Evolutionary conservation across 2,888 invertebrate species (phyloP), one percentile per base, ranked within the genome.

Genomic region (Cerceris rybyensis): DNA sequence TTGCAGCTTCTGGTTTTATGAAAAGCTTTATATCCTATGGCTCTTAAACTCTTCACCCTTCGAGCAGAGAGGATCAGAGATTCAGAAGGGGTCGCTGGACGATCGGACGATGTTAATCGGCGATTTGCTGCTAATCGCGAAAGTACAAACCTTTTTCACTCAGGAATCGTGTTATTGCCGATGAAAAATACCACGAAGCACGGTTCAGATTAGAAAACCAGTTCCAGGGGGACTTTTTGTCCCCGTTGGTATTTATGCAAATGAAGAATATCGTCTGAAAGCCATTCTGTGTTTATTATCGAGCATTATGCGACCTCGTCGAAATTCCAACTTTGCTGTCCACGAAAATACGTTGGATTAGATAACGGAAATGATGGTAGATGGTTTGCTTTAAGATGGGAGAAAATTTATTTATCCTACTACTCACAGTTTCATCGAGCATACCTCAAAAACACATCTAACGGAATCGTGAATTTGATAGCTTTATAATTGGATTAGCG

Each of bases 401-500:
- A 28, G 42, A 41, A 59, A 59, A n/a, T 59, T n/a, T 59, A 41
- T 41, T 59, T n/a, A 54, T 28, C 28, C 28, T 28, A 28, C 28
- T 28, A 43, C 58, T 16, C 46, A 17, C 39, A 14, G 11, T 52
- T 70, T 76, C 80, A 75, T 75, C 65, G 80, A 4, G 28, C 28
- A 28, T 2, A 28, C 28, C 28, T 28, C 28, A 28, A 28, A 28
- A 28, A 67, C 46, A 39, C 41, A 68, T 52, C 59, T 49, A 41
- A 68, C 50, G 68, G 42, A 42, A 41, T 46, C 54, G 54, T 58
- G 60, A 61, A 49, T 49, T 54, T n/a, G 39, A 52, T 69, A 52
- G 54, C 61, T 70, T 73, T 73, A 74, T 80, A 81, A 81, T 80
- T 81, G 77, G 73, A 81, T 81, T 74, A 77, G 61, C 68, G 64